Conservation (phyloP, 1,140 invertebrate genomes). For the Hesperophylax magnus region DNA sequence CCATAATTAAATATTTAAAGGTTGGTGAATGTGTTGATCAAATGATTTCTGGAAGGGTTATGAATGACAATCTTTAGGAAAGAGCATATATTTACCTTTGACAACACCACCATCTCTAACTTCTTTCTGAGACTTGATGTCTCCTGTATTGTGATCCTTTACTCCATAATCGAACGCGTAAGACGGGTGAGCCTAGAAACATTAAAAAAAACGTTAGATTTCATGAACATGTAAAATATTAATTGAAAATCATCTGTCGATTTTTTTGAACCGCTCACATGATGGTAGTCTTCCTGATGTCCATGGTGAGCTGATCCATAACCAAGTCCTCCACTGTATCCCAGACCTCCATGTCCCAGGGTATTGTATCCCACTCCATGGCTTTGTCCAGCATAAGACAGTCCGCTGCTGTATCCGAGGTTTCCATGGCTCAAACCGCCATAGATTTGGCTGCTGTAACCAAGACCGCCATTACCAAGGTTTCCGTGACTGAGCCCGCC, state of each 20-base stretch:
- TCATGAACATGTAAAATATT: background rate
- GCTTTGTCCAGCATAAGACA: background rate
- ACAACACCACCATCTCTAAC: constrained; percentile 72
- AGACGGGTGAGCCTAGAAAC: constrained; percentile 66
- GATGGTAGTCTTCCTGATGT: constrained; percentile 1
- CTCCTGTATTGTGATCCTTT: constrained; percentile 71
- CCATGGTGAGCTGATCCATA: constrained; percentile 1
- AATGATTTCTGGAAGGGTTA: background rate
- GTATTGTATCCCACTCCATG: background rate
- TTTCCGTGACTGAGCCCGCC: constrained; percentile 33
- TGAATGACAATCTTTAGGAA: background rate
- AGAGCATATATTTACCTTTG: constrained; percentile 65
- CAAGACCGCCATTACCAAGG: constrained; percentile 31
- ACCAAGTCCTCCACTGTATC: background rate
- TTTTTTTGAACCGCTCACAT: background rate
- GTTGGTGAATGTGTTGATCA: too few relatives aligned
- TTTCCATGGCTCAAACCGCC: constrained; percentile 34
- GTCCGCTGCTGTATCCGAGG: constrained; percentile 23
- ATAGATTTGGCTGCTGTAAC: background rate
- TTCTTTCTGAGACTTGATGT: constrained; percentile 71
- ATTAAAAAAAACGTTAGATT: background rate
- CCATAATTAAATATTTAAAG: too few relatives aligned
- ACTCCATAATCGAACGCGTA: constrained; percentile 71
- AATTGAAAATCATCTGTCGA: background rate
- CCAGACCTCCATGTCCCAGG: background rate